Percentiles rank a stretch among this genome's conserved stretches.
phyloP scores from a whole-genome alignment of 1,140 invertebrate genomes.

The Lepeophtheirus salmonis region DNA sequence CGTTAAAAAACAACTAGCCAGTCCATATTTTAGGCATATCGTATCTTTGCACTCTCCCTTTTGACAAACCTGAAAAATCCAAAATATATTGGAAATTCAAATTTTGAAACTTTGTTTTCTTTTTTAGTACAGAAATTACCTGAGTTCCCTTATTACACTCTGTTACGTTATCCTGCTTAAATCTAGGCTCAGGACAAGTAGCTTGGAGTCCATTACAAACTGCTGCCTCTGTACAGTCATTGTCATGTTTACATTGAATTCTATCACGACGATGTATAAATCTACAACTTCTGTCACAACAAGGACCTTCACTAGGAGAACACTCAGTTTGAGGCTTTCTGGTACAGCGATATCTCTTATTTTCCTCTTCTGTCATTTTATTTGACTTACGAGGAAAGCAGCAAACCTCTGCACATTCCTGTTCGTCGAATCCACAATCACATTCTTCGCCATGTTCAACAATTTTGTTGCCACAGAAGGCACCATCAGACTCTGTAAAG shows the following conservation, averaged over 20 bases:
- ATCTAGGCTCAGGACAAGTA: conserved; percentile 58
- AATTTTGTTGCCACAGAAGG: conserved; percentile 98
- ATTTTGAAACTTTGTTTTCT: no score
- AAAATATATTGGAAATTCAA: not conserved
- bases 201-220: conserved; percentile 64
- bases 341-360: conserved; percentile 49
- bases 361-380: conserved; percentile 35
- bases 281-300: conserved; percentile 61
- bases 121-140: conserved; percentile 26
- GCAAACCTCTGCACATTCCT: conserved; percentile 78
- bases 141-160: conserved; percentile 61
- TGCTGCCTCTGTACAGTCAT: conserved; percentile 67
- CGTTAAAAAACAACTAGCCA: conserved; percentile 73
- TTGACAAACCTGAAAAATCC: conserved; percentile 49
- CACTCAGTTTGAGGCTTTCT: conserved; percentile 57
- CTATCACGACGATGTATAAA: conserved; percentile 41
- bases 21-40: conserved; percentile 80
- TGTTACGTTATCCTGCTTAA: conserved; percentile 52
- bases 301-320: conserved; percentile 91
- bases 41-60: conserved; percentile 83
- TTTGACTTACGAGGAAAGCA: conserved; percentile 70
- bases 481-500: conserved; percentile 69
- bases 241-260: conserved; percentile 49
- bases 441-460: conserved; percentile 94
- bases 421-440: conserved; percentile 88